Base-by-base conservation (phyloP, 1,140 invertebrate species). In the Calliopsis andreniformis region DNA sequence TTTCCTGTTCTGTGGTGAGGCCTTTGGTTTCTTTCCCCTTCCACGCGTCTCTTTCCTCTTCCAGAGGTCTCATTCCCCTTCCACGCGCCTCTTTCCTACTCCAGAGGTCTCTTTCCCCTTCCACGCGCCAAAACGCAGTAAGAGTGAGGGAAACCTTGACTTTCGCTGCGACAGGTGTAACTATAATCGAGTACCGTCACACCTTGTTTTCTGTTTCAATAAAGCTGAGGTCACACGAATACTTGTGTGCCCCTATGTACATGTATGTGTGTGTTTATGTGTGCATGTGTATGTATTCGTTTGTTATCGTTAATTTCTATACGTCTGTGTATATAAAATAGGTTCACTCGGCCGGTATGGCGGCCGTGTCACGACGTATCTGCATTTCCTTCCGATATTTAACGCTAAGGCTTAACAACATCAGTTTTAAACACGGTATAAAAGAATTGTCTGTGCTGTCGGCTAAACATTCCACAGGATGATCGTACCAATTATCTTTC, bases 331-430 rank as follows among this genome's bases (percentile, higher is more conserved):
- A 61, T 53, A 64, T 62, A 47, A 71, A 71, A 71, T 71, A 71
- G 32, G 56, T 51, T 71, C 32, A 20, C 30, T 20, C 59, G 68
- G 58, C 14, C 39, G 10, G n/a, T n/a, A 42, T 67, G 35, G 59
- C 69, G 62, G 71, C 55, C 45, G 75, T 71, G 49, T 66, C 43
- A 23, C 10, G 28, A 55, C 25, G 69, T 58, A 66, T 83, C 68
- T 84, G 81, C 81, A 83, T 78, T 73, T 71, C 62, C 53, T 83
- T 83, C 82, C 73, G 67, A 80, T 78, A 77, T 63, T 66, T 83
- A 83, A 84, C 49, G 53, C 61, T 84, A 83, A 84, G 72, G 79
- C 49, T 80, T 84, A 80, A 84, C 81, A 80, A 84, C 63, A 61
- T 79, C 58, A 55, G 53, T 83, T n/a, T n/a, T 80, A 80, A 73